Evolutionary conservation across 2,888 invertebrate species (phyloP), one percentile per base, ranked within the genome.

Genomic region (Biston stratarius): DNA sequence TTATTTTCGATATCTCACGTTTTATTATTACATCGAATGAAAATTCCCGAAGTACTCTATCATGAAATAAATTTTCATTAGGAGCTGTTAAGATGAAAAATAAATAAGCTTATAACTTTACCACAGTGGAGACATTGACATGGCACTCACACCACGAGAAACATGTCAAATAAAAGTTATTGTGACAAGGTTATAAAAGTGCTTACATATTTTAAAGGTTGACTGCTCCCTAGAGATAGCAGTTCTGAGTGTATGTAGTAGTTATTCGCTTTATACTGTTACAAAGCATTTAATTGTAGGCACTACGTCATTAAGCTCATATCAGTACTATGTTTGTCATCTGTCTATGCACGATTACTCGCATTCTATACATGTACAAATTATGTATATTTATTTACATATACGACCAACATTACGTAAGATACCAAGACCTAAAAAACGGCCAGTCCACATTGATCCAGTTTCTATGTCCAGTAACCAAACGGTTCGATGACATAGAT

Each of bases 301-400:
- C 95, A 95, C 95, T 95, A 95, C 94, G 88, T 94, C 92, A 87
- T 92, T 95, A 95, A 95, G 95, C 95, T 95, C 95, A 94, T 95
- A 94, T 95, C 94, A 95, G 95, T 94, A 94, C 94, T 94, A 94
- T 90, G 89, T 86, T 85, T 89, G 86, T 91, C 85, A 86, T 83
- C 86, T 90, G 90, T 89, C 80, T 87, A 91, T 92, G 89, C 88
- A 88, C 85, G 86, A 80, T 86, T 85, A 87, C 86, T 90, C 85
- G 87, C 89, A 85, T 85, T 82, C 91, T 91, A 91, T 88, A 84
- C 85, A 88, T 86, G 84, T 89, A 91, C 84, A 89, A 88, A 86
- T 87, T 87, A 86, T 80, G 75, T 84, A 84, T 83, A 87, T 79
- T 90, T 90, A 90, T 87, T 90, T 76, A 87, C 87, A 90, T 83